A percentile compares a stretch with the other conserved stretches of the same genome.
phyloP scores from a whole-genome alignment of 2,888 invertebrate species.

The Caenorhabditis afra region DNA sequence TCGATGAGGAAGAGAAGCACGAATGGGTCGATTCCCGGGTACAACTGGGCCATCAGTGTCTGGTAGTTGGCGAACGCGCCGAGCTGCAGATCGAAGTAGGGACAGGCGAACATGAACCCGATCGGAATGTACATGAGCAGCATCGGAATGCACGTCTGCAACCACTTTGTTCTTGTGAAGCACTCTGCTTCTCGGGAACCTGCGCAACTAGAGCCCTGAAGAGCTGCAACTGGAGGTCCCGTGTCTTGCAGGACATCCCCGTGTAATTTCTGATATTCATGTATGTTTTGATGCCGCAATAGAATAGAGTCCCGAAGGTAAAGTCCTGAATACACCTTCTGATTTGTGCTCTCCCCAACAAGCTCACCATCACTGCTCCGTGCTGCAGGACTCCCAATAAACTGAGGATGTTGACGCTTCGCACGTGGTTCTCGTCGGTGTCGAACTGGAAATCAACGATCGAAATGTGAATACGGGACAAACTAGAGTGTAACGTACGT shows the following conservation, averaged over 20 bases:
- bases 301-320: constrained; percentile 24
- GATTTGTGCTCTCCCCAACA: not conserved
- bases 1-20: constrained; percentile 29
- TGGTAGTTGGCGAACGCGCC: constrained; percentile 41
- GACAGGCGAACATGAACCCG: constrained; percentile 37
- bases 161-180: too few relatives aligned
- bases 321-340: constrained; percentile 10
- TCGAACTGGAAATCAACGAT: constrained; percentile 13
- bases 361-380: constrained; percentile 23
- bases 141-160: constrained; percentile 39
- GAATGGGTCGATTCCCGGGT: constrained; percentile 40
- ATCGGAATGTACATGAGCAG: constrained; percentile 41
- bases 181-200: too few relatives aligned
- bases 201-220: constrained; percentile 41
- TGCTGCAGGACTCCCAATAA: constrained; percentile 30
- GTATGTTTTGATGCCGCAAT: constrained; percentile 37
- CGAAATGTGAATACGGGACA: too few relatives aligned
- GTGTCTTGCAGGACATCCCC: constrained; percentile 34
- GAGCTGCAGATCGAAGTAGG: constrained; percentile 35
- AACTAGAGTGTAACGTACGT: constrained; percentile 15
- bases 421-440: constrained; percentile 9
- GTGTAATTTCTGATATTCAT: not conserved
- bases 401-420: constrained; percentile 24
- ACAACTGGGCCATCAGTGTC: constrained; percentile 29
- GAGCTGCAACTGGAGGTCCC: constrained; percentile 33